These are phyloP conservation scores for Oceanites oceanicus DNA, from an alignment of 2,113 vertebrate species.

Conservation along the genomic window DNA sequence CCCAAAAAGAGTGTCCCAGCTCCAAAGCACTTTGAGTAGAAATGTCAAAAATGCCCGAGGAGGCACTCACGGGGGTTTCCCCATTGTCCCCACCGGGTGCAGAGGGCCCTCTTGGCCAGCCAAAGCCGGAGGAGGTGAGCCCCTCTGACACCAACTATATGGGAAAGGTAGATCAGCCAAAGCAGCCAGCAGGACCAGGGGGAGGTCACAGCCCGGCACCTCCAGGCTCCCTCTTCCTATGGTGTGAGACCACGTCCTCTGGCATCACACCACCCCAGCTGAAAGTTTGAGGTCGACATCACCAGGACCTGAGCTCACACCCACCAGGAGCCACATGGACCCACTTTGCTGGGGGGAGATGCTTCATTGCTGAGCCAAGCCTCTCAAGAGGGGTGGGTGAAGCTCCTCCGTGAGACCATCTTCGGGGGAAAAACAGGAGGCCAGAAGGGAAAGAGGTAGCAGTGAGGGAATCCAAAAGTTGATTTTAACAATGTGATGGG, in stretches of 20 bases:
- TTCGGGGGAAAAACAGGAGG: background rate
- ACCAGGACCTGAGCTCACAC: accelerated
- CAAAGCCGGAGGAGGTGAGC: background rate
- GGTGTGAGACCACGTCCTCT: background rate
- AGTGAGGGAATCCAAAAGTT: background rate
- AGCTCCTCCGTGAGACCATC: background rate
- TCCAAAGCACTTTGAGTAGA: background rate
- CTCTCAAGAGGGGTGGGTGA: background rate
- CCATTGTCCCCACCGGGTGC: too few species aligned
- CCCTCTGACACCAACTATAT: background rate
- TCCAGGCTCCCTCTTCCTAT: background rate
- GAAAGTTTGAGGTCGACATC: background rate
- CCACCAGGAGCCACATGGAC: background rate
- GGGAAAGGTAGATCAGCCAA: background rate
- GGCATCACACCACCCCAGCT: background rate
- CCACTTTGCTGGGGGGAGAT: accelerated
- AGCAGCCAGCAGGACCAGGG: background rate
- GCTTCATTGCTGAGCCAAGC: background rate
- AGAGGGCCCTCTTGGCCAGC: background rate
- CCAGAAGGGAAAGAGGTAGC: background rate
- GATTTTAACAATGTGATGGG: background rate
- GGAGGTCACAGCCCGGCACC: background rate
- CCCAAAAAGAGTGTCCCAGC: background rate
- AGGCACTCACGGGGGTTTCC: accelerated
- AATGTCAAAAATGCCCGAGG: background rate